phyloP scores from a whole-genome alignment of 2,797 vertebrate genomes.

The Gouania willdenowi region DNA sequence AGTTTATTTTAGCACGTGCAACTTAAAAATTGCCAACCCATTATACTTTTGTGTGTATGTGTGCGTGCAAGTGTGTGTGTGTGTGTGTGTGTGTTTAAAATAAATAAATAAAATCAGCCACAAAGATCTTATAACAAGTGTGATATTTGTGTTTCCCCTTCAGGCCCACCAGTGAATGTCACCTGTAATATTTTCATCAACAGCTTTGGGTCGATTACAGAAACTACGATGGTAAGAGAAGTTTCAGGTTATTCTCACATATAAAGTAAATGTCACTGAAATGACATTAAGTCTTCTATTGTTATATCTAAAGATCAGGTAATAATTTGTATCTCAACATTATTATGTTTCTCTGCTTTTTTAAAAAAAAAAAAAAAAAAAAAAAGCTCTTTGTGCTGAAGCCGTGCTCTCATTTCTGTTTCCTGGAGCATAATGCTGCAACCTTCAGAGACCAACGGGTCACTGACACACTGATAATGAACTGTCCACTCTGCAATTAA shows the following conservation, averaged over 20 bases:
- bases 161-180: slow-evolving; percentile 91
- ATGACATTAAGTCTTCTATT: not conserved
- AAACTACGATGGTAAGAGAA: slow-evolving; percentile 91
- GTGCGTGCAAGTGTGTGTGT: too few species aligned
- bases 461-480: slow-evolving; percentile 73
- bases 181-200: slow-evolving; percentile 97
- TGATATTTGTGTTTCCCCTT: not conserved
- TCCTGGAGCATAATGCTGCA: slow-evolving; percentile 58
- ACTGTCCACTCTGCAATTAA: slow-evolving; percentile 76
- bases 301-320: too few species aligned
- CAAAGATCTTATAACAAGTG: too few species aligned
- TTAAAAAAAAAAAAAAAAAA: too few species aligned
- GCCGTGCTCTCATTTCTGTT: slow-evolving; percentile 43
- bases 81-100: too few species aligned
- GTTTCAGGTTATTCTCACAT: too few species aligned
- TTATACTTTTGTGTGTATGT: too few species aligned
- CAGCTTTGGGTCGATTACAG: slow-evolving; percentile 91
- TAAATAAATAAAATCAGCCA: too few species aligned
- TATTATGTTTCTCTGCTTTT: not conserved
- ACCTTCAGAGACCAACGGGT: slow-evolving; percentile 71
- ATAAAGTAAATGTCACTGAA: too few species aligned
- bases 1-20: too few species aligned
- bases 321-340: not conserved
- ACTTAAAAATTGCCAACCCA: too few species aligned
- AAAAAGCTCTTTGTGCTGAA: slow-evolving; percentile 35